phyloP scores from a whole-genome alignment of 2,113 vertebrate genomes.

The Pelvicachromis taeniatus region DNA sequence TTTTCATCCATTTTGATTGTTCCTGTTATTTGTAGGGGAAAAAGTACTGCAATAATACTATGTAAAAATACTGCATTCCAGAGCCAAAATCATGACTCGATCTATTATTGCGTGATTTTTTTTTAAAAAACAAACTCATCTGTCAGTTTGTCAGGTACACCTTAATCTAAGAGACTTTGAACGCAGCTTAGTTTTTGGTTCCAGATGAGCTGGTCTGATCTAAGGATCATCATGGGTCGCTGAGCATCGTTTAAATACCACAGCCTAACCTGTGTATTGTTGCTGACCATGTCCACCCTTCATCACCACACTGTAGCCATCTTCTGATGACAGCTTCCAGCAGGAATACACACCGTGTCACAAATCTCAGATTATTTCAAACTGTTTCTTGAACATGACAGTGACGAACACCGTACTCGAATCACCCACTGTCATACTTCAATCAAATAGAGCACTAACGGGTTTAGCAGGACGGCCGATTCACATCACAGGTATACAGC shows the following conservation, averaged over 20 bases:
- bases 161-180: neutral
- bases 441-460: neutral
- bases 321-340: neutral
- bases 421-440: neutral
- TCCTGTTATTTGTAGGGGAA: neutral
- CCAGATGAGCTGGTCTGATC: neutral
- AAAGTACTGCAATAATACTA: neutral
- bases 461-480: neutral
- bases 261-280: neutral
- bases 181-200: neutral
- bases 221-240: neutral
- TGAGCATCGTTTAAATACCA: neutral
- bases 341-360: neutral
- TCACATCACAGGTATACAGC: neutral
- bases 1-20: constrained; percentile 48
- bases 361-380: neutral
- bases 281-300: neutral
- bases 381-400: neutral
- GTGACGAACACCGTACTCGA: neutral
- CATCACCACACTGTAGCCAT: neutral
- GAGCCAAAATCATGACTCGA: neutral
- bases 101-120: too few species aligned
- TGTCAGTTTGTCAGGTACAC: neutral
- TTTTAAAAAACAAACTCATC: too few species aligned
- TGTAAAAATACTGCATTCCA: neutral